Evolutionary conservation across 2,113 vertebrate species (phyloP), one percentile per base, ranked within the genome.

Genomic region (Heloderma charlesbogerti): DNA sequence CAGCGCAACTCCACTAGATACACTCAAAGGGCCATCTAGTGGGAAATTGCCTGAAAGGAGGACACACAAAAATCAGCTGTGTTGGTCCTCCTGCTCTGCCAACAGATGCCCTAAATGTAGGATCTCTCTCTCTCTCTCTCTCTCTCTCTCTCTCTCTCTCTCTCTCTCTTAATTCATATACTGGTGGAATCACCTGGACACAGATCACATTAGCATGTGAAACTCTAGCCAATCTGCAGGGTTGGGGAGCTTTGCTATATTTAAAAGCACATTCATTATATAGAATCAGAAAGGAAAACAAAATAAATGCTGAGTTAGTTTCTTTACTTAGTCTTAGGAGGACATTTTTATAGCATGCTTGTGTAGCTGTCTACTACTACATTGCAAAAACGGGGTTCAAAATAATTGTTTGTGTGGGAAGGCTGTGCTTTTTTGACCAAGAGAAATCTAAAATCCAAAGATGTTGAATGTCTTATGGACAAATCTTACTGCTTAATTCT

Each of bases 401-500:
- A 78, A 77, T 6, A 10, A 37, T 84, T 13, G 10, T 6, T 81
- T 1, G 2, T 31, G 29, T 78, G 43, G 43, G 40, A 82, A 72
- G 34, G 25, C 27, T n/a, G 12, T 71, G 31, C 18, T 66, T 69
- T 51, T 37, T 37, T 37, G 0, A 13, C 54, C 20, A 63, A 22
- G 22, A 37, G 22, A 40, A 57, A 43, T 74, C 29, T 82, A 45
- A 89, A 43, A 45, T n/a, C 54, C 60, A 27, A 29, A 57, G 18
- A 4, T 72, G 6, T 25, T 74, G 6, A 67, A 22, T 84, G 7
- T 37, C 10, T 54, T 16, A 29, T 5, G 67, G 18, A 43, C 0
- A 60, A 72, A 45, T 60, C 60, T 78, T 67, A 86, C 67, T 91
- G 89, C 45, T 13, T 89, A 51, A 29, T 51, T 80, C 84, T 92